Evolutionary conservation across 2,888 invertebrate genomes (phyloP).

Genomic region (Stenichneumon culpator): DNA sequence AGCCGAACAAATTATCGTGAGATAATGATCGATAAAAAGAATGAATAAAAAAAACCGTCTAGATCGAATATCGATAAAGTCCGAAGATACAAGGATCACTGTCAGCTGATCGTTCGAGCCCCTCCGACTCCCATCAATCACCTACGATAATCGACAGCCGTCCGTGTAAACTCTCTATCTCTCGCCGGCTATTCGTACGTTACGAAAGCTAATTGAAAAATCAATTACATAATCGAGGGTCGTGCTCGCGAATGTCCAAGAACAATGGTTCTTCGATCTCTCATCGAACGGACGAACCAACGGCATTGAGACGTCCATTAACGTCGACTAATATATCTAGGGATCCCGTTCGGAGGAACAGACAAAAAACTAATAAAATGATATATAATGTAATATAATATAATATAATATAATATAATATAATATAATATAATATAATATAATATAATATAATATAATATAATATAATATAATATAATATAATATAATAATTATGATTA

Average conservation of each 20-base stretch:
- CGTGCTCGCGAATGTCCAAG: background rate
- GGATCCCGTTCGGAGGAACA: too few species aligned
- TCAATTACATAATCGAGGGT: slow-evolving; percentile 45
- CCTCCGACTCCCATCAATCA: slow-evolving; percentile 65
- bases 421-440: too few species aligned
- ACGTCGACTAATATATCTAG: too few species aligned
- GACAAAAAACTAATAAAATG: too few species aligned
- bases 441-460: too few species aligned
- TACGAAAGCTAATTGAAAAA: slow-evolving; percentile 61
- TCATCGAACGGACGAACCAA: background rate
- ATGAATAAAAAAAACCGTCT: slow-evolving; percentile 34
- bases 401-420: too few species aligned
- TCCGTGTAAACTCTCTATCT: slow-evolving; percentile 30
- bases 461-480: too few species aligned
- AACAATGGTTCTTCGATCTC: background rate
- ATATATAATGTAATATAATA: too few species aligned
- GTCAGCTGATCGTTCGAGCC: slow-evolving; percentile 56
- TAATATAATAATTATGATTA: too few species aligned
- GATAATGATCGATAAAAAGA: slow-evolving; percentile 58
- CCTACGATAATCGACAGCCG: slow-evolving; percentile 56
- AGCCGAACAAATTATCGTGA: slow-evolving; percentile 65
- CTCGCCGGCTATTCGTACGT: slow-evolving; percentile 23
- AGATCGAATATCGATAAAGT: slow-evolving; percentile 59
- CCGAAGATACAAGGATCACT: slow-evolving; percentile 57
- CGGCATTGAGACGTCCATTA: too few species aligned